Evolutionary conservation across 2,797 vertebrate species (phyloP).

Genomic region (Huso huso): DNA sequence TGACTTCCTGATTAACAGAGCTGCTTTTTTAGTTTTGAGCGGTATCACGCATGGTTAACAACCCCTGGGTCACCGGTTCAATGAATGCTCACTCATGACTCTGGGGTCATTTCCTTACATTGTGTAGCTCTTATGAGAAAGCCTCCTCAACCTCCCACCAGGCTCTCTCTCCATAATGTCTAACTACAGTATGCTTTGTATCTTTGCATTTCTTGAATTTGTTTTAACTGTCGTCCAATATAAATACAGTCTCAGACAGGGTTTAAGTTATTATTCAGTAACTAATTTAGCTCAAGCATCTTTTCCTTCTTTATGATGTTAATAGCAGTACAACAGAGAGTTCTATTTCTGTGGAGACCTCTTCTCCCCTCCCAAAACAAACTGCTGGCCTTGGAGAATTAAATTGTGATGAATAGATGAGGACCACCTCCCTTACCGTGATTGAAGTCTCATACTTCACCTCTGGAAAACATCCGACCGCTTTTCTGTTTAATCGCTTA

Average conservation of each 20-base stretch:
- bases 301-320: no score
- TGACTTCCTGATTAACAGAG: neutral
- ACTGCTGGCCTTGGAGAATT: neutral
- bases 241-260: no score
- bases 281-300: no score
- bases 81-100: neutral
- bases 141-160: neutral
- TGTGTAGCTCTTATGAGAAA: neutral
- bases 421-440: neutral
- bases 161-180: no score
- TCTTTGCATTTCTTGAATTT: no score
- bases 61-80: neutral
- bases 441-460: neutral
- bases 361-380: no score
- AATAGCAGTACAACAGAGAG: no score
- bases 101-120: neutral
- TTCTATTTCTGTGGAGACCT: no score
- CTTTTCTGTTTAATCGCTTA: neutral
- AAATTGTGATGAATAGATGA: neutral
- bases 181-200: no score
- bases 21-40: neutral
- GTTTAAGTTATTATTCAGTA: no score
- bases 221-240: no score
- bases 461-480: neutral
- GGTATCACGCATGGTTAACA: neutral